Percentiles rank a stretch among this genome's conserved stretches.
These are phyloP conservation scores for Apodemia zela DNA, from an alignment of 2,888 invertebrate genomes.

Conservation along the genomic window DNA sequence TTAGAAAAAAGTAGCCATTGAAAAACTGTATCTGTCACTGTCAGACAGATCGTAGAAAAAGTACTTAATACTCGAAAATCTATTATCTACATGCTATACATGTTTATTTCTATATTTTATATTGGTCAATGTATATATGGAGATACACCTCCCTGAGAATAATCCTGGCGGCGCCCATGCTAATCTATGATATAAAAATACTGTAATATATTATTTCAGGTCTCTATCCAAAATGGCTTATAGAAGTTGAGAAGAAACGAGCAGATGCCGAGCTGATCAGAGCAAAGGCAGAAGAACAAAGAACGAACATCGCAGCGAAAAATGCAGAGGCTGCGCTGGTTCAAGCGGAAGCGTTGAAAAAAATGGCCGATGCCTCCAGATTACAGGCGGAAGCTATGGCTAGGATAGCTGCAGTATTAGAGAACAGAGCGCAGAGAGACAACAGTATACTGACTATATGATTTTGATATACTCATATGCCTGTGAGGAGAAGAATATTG, in stretches of 20 bases:
- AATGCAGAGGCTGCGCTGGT: slow-evolving; percentile 50
- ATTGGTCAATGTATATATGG: too few relatives aligned
- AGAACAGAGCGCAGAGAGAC: slow-evolving; percentile 39
- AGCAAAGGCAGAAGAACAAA: slow-evolving; percentile 53
- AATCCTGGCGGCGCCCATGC: too few relatives aligned
- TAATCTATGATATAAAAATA: slow-evolving; percentile 10
- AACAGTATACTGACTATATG: slow-evolving; percentile 22
- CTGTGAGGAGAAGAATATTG: too few relatives aligned
- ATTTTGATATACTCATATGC: not conserved
- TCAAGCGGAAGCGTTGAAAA: slow-evolving; percentile 54
- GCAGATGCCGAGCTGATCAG: slow-evolving; percentile 54
- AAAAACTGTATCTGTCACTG: too few relatives aligned
- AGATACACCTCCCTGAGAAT: too few relatives aligned
- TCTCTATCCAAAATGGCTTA: slow-evolving; percentile 59
- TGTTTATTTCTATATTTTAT: too few relatives aligned
- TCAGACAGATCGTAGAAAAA: too few relatives aligned
- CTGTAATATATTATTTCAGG: slow-evolving; percentile 35
- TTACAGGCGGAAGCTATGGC: slow-evolving; percentile 52
- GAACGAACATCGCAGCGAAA: slow-evolving; percentile 43
- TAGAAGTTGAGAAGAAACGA: slow-evolving; percentile 58
- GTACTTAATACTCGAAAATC: too few relatives aligned
- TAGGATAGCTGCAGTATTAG: slow-evolving; percentile 49
- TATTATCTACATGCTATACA: too few relatives aligned
- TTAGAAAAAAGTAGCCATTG: too few relatives aligned
- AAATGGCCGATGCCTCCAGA: slow-evolving; percentile 50